Evolutionary conservation across 2,113 vertebrate genomes (phyloP).

Genomic region (Istiophorus platypterus): DNA sequence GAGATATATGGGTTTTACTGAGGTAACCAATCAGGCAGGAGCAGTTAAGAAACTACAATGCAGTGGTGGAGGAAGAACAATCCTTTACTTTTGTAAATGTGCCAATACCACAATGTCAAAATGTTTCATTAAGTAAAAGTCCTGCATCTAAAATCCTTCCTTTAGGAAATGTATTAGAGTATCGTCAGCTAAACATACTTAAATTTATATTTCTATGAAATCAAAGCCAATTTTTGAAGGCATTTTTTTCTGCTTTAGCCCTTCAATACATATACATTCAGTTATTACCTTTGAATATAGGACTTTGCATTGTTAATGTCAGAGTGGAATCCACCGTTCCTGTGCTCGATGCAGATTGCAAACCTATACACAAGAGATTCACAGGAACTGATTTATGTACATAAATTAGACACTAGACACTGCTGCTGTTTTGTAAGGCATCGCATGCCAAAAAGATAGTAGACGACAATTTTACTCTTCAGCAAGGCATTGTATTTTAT

Average conservation of each 20-base stretch:
- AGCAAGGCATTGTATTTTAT: background rate
- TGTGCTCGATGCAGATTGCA: background rate
- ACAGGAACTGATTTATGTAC: background rate
- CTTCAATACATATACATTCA: background rate
- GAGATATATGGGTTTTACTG: conserved; percentile 18
- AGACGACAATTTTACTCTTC: background rate
- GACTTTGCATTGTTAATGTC: too few relatives aligned
- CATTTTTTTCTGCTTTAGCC: background rate
- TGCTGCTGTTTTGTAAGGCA: background rate
- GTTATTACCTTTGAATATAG: background rate
- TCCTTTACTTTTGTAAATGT: background rate
- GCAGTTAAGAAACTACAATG: background rate
- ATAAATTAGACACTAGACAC: background rate
- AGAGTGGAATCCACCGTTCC: too few relatives aligned
- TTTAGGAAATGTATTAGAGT: too few relatives aligned
- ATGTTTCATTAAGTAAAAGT: background rate
- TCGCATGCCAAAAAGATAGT: background rate
- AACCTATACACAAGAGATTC: background rate
- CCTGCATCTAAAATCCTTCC: background rate
- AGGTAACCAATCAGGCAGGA: conserved; percentile 27
- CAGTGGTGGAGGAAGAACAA: background rate
- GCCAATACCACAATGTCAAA: background rate
- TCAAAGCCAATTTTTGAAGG: background rate
- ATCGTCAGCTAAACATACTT: too few relatives aligned
- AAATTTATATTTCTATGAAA: background rate